Evolutionary conservation across 1,140 invertebrate species (phyloP).

Genomic region (Drosophila lacertosa): DNA sequence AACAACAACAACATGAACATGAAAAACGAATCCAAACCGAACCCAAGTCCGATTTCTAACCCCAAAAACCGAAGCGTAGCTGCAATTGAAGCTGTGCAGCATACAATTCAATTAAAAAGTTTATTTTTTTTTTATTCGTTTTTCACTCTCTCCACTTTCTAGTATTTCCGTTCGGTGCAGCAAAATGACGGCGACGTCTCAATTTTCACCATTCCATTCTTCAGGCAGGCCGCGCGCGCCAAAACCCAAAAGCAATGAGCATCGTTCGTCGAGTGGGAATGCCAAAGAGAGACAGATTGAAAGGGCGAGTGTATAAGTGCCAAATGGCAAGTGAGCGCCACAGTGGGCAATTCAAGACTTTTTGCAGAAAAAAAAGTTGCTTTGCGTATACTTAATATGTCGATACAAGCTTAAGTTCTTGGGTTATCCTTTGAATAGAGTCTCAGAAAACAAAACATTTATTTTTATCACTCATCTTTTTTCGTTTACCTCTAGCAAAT

Average conservation of each 20-base stretch:
- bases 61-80: constrained; percentile 11
- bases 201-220: constrained; percentile 66
- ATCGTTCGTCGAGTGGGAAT: not conserved
- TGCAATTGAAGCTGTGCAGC: constrained; percentile 72
- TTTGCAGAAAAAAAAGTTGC: not conserved
- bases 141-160: not conserved
- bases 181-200: constrained; percentile 67
- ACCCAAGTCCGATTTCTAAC: constrained; percentile 7
- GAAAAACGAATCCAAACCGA: not conserved
- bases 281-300: constrained; percentile 2
- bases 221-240: constrained; percentile 44
- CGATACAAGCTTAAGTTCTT: no score
- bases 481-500: no score
- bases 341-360: constrained; percentile 13
- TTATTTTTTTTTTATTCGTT: constrained; percentile 38
- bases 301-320: constrained; percentile 10
- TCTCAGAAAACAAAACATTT: no score
- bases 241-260: constrained; percentile 53
- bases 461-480: no score
- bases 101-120: constrained; percentile 80
- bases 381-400: not conserved
- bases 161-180: constrained; percentile 52
- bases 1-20: constrained; percentile 26
- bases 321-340: constrained; percentile 6
- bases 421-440: no score